Evolutionary conservation across 1,140 invertebrate species (phyloP).

Genomic region (Megalopta genalis): DNA sequence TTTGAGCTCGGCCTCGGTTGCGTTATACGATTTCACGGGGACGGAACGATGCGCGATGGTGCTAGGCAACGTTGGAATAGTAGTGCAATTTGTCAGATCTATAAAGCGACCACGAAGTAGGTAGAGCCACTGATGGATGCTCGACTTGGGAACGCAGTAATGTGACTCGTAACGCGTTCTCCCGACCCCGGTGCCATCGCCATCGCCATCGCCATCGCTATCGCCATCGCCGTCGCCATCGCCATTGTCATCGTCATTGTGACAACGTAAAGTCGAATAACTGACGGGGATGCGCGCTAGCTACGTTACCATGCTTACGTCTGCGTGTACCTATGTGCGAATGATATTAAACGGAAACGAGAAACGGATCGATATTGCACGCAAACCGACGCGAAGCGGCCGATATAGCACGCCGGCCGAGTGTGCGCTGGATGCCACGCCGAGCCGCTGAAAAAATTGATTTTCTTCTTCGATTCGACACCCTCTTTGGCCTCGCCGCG

Average conservation of each 20-base stretch:
- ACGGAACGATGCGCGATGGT: conserved; percentile 3
- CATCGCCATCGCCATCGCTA: conserved; percentile 6
- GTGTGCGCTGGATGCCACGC: no score
- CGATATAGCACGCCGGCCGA: neutral
- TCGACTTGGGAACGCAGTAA: conserved; percentile 28
- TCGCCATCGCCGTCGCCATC: conserved; percentile 32
- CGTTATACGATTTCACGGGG: conserved; percentile 6
- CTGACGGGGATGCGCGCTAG: conserved; percentile 10
- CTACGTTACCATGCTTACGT: conserved; percentile 12
- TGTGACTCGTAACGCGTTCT: conserved; percentile 51
- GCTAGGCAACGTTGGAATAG: conserved; percentile 29
- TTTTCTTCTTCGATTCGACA: no score
- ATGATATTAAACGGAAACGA: conserved; percentile 43
- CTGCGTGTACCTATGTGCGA: conserved; percentile 8
- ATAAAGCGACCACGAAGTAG: conserved; percentile 55
- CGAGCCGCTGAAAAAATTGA: no score
- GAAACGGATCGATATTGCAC: conserved; percentile 30
- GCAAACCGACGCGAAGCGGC: no score
- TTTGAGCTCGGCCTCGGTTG: conserved; percentile 13
- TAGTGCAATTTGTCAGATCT: conserved; percentile 55
- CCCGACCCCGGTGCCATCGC: neutral
- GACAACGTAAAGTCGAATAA: conserved; percentile 50
- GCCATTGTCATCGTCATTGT: conserved; percentile 31
- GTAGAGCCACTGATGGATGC: conserved; percentile 50
- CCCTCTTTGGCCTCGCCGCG: no score